phyloP scores from a whole-genome alignment of 2,888 invertebrate genomes.

The Platynereis dumerilii region DNA sequence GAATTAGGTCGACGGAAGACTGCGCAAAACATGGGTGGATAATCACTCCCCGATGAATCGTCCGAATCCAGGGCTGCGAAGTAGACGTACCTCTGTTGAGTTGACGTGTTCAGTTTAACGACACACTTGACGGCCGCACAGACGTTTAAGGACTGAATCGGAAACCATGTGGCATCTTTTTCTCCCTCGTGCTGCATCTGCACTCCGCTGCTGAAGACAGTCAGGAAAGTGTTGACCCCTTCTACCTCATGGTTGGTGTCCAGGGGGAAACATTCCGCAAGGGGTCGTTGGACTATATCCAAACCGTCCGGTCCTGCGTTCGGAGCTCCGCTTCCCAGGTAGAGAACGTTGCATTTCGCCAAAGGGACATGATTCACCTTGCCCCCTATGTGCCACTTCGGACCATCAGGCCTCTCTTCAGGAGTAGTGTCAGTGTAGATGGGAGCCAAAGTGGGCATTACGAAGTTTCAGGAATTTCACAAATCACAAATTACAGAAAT shows the following conservation, averaged over 20 bases:
- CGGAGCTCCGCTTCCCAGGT: conserved; percentile 61
- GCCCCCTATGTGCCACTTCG: too few relatives aligned
- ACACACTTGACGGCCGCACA: conserved; percentile 59
- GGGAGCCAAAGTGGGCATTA: too few relatives aligned
- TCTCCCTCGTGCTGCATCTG: conserved; percentile 76
- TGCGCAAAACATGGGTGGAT: conserved; percentile 60
- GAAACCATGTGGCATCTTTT: conserved; percentile 53
- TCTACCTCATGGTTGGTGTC: conserved; percentile 41
- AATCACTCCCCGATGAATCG: conserved; percentile 38
- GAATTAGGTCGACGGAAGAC: conserved; percentile 58
- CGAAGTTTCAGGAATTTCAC: too few relatives aligned
- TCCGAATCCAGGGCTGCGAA: conserved; percentile 59
- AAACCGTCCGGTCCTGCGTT: conserved; percentile 54
- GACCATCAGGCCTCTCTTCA: too few relatives aligned
- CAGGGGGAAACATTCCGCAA: conserved; percentile 49
- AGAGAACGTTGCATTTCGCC: conserved; percentile 53
- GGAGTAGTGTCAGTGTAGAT: too few relatives aligned
- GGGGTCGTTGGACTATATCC: conserved; percentile 57
- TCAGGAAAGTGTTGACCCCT: conserved; percentile 79
- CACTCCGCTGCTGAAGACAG: conserved; percentile 96
- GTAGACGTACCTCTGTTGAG: conserved; percentile 42
- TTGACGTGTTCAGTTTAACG: conserved; percentile 43
- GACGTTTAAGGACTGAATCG: conserved; percentile 55
- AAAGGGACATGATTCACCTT: conserved; percentile 38
- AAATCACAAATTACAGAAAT: too few relatives aligned